These are phyloP conservation scores for Poeciliopsis prolifica DNA, from an alignment of 2,113 vertebrate species.

Conservation along the genomic window DNA sequence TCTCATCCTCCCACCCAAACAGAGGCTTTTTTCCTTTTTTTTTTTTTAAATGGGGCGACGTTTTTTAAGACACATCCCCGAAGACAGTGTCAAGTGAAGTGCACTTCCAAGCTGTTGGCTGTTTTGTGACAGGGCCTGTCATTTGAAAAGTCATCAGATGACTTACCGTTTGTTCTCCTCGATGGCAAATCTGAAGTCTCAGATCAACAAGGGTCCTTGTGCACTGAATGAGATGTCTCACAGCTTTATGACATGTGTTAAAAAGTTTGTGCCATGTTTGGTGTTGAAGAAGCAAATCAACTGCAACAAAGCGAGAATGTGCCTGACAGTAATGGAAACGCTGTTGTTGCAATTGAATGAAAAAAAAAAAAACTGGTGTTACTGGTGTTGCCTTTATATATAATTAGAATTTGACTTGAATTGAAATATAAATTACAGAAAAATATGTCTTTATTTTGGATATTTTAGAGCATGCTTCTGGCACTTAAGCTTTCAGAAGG, in stretches of 20 bases:
- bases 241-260: slow-evolving; percentile 75
- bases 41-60: slow-evolving; percentile 29
- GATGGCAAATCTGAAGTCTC: slow-evolving; percentile 62
- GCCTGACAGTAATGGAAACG: slow-evolving; percentile 68
- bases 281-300: slow-evolving; percentile 68
- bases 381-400: slow-evolving; percentile 9
- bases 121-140: slow-evolving; percentile 61
- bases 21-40: slow-evolving; percentile 14
- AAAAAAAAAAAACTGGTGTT: slow-evolving; percentile 31
- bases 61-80: slow-evolving; percentile 43
- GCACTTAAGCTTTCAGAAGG: slow-evolving; percentile 9
- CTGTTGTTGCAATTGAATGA: slow-evolving; percentile 50
- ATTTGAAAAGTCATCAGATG: slow-evolving; percentile 52
- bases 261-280: slow-evolving; percentile 75
- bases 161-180: slow-evolving; percentile 53
- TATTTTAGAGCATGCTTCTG: slow-evolving; percentile 15
- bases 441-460: slow-evolving; percentile 39
- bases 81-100: slow-evolving; percentile 58
- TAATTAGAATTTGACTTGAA: too few species aligned
- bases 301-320: slow-evolving; percentile 56
- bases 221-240: slow-evolving; percentile 74
- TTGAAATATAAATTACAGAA: slow-evolving; percentile 28
- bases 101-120: slow-evolving; percentile 51
- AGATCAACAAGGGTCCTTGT: slow-evolving; percentile 59
- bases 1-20: slow-evolving; percentile 47